These are phyloP conservation scores for Thunnus thynnus DNA, from an alignment of 2,113 vertebrate genomes.

Conservation along the genomic window DNA sequence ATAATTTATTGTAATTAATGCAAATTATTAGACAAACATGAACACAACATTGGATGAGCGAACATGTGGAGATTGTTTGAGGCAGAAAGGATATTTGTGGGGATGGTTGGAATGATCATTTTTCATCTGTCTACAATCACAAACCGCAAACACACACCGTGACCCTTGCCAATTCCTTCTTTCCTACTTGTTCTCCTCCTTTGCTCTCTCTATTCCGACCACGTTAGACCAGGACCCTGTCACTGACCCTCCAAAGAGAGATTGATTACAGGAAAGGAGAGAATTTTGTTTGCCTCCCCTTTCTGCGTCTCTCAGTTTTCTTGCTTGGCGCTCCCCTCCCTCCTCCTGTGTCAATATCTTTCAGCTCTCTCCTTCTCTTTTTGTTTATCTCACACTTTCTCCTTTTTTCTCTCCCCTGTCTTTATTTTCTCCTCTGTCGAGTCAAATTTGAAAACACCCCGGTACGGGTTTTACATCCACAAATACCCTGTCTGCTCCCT, in stretches of 20 bases:
- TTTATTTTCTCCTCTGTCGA: conserved; percentile 59
- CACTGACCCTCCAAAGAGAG: conserved; percentile 76
- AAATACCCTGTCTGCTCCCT: conserved; percentile 34
- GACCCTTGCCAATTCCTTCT: conserved; percentile 40
- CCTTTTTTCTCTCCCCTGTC: background rate
- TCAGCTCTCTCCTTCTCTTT: conserved; percentile 8
- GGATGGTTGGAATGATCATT: conserved; percentile 32
- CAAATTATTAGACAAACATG: background rate
- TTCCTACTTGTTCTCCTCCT: conserved; percentile 18
- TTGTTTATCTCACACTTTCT: conserved; percentile 33
- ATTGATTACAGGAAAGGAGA: conserved; percentile 80
- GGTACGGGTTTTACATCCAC: conserved; percentile 28
- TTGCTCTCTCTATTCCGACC: conserved; percentile 72
- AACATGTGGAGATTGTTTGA: conserved; percentile 28
- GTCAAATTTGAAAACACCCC: conserved; percentile 45
- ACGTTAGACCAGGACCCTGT: conserved; percentile 74
- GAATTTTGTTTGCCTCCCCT: conserved; percentile 68
- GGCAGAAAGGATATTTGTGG: conserved; percentile 10
- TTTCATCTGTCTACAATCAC: conserved; percentile 47
- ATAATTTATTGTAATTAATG: conserved; percentile 8
- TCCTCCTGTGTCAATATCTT: conserved; percentile 42
- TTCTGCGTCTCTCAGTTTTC: conserved; percentile 41
- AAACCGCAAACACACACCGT: conserved; percentile 1
- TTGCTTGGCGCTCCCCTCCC: conserved; percentile 8
- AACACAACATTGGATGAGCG: background rate